Evolutionary conservation across 2,797 vertebrate genomes (phyloP), one percentile per base, ranked within the genome.

Genomic region (Thamnophis elegans): DNA sequence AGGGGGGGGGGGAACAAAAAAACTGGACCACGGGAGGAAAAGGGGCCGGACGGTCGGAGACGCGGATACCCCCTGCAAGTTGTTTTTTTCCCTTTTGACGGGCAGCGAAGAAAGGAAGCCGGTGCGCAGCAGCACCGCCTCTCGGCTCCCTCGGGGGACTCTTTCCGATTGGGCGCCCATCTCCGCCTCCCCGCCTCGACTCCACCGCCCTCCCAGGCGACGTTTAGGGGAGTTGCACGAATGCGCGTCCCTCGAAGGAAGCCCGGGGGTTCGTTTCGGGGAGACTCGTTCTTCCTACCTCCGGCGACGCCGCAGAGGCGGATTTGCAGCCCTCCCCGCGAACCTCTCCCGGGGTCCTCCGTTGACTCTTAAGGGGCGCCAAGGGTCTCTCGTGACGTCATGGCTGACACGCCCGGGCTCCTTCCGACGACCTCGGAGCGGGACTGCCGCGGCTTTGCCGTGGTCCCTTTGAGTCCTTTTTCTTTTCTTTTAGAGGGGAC

Each of bases 151-250:
- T 32, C 18, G 0, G 42, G 42, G 42, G n/a, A 25, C 89, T n/a
- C 89, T 9, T 54, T 54, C 89, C 47, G 14, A 93, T 93, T 93
- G 92, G 92, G 6, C 85, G 13, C 14, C 85, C 55, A 9, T 56
- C 42, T 54, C 32, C 12, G 42, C 78, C 20, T 54, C 13, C 92
- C 85, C 60, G 36, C 82, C 82, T 26, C 51, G 22, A 1, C 9
- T 4, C 68, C 58, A 0, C 47, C 13, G 4, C 32, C 78, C 20
- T 60, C 20, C 16, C 55, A 56, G 12, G 1, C n/a, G 16, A 20
- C 2, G 47, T 47, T n/a, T n/a, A 0, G 55, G 9, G 68, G 68
- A 42, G 18, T 20, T 78, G 10, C 18, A 10, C 18, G 47, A 47
- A 47, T 47, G 47, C 47, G 47, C 47, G 68, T 32, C 18, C 16